These are phyloP conservation scores for Anadara kagoshimensis DNA, from an alignment of 1,140 invertebrate species.

Conservation along the genomic window DNA sequence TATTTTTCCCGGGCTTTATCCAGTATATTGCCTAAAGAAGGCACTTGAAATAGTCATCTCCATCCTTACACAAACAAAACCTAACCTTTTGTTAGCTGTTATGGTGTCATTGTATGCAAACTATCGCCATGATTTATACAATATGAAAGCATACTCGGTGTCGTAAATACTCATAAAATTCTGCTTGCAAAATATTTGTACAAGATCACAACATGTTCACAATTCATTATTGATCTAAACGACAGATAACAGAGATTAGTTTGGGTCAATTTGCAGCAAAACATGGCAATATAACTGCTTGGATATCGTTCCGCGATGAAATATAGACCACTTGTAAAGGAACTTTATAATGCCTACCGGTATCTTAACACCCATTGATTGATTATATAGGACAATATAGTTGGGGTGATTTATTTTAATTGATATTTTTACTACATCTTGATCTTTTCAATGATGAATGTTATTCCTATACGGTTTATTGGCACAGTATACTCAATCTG, in stretches of 20 bases:
- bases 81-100: slow-evolving; percentile 33
- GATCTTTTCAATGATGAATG: not conserved
- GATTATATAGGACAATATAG: slow-evolving; percentile 25
- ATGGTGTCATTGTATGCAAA: slow-evolving; percentile 29
- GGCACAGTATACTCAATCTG: too few relatives aligned
- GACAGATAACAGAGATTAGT: slow-evolving; percentile 28
- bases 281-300: slow-evolving; percentile 42
- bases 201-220: slow-evolving; percentile 15
- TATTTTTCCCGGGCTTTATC: slow-evolving; percentile 18
- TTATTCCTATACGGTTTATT: not conserved
- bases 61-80: slow-evolving; percentile 29
- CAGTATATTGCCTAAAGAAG: slow-evolving; percentile 29
- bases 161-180: slow-evolving; percentile 41
- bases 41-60: slow-evolving; percentile 33
- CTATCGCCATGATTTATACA: slow-evolving; percentile 33
- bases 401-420: slow-evolving; percentile 33
- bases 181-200: slow-evolving; percentile 43
- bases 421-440: slow-evolving; percentile 19
- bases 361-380: slow-evolving; percentile 22
- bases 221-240: slow-evolving; percentile 15
- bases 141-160: slow-evolving; percentile 24
- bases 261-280: slow-evolving; percentile 36
- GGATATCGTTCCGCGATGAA: slow-evolving; percentile 26
- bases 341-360: slow-evolving; percentile 10
- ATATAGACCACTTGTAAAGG: slow-evolving; percentile 20